phyloP scores from a whole-genome alignment of 1,140 invertebrate genomes.

The Nixonia krombeini region DNA sequence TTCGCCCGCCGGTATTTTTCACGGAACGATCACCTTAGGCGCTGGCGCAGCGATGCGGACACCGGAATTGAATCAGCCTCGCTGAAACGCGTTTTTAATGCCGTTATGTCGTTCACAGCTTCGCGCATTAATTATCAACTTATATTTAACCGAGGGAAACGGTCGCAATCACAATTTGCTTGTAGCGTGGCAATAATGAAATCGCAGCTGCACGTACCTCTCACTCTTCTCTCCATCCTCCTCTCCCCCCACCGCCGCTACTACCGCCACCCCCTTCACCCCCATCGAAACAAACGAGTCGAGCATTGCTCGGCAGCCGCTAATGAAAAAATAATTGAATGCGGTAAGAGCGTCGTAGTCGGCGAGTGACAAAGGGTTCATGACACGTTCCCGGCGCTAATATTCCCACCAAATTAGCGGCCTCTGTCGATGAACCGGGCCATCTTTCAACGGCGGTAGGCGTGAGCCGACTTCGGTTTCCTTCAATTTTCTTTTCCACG shows the following conservation, averaged over 20 bases:
- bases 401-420: too few relatives aligned
- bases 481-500: slow-evolving; percentile 41
- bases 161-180: slow-evolving; percentile 40
- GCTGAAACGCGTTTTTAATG: slow-evolving; percentile 34
- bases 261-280: too few relatives aligned
- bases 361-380: background rate
- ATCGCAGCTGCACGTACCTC: slow-evolving; percentile 31
- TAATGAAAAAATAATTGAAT: slow-evolving; percentile 46
- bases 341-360: background rate
- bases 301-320: slow-evolving; percentile 21
- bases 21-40: too few relatives aligned
- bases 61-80: too few relatives aligned
- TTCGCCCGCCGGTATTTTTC: too few relatives aligned
- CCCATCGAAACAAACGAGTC: slow-evolving; percentile 34
- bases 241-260: too few relatives aligned
- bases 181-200: slow-evolving; percentile 34
- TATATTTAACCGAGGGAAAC: slow-evolving; percentile 13
- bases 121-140: slow-evolving; percentile 37
- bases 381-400: too few relatives aligned
- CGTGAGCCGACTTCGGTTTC: slow-evolving; percentile 18
- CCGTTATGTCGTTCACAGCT: slow-evolving; percentile 6
- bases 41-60: too few relatives aligned
- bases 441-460: slow-evolving; percentile 14
- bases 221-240: too few relatives aligned
- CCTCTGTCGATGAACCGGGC: too few relatives aligned